Conservation (phyloP, 2,888 invertebrate genomes). For the Netelia fuscicornis region DNA sequence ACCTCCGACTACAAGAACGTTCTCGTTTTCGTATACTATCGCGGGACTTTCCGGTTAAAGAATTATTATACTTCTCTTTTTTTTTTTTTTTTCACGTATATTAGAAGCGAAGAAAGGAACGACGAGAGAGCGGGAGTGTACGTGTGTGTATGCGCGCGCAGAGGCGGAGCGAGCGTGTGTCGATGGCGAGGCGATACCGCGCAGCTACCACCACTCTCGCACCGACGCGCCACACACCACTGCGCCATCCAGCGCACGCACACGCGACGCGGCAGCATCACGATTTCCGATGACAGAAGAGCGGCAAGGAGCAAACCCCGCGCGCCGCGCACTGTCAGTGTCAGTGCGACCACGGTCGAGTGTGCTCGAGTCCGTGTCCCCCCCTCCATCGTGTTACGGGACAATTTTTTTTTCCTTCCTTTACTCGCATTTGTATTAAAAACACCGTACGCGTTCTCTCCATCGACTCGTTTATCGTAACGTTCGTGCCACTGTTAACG, state of each 20-base stretch:
- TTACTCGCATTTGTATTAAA: neutral
- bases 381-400: neutral
- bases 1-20: neutral
- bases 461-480: neutral
- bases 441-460: too few species aligned
- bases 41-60: constrained; percentile 24
- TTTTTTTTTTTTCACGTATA: neutral
- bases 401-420: neutral
- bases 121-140: constrained; percentile 7
- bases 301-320: constrained; percentile 42
- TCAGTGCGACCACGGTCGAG: constrained; percentile 78
- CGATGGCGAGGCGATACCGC: constrained; percentile 49
- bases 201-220: constrained; percentile 27
- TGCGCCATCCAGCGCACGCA: constrained; percentile 27
- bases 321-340: constrained; percentile 80
- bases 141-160: neutral
- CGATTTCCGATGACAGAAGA: constrained; percentile 81
- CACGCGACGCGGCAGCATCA: constrained; percentile 51
- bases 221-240: constrained; percentile 14
- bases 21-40: neutral
- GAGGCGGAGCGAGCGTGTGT: constrained; percentile 50
- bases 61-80: neutral
- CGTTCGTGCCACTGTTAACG: too few species aligned
- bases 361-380: constrained; percentile 46
- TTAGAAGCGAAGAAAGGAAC: constrained; percentile 1